Percentiles rank a stretch among this genome's conserved stretches.
phyloP scores from a whole-genome alignment of 2,888 invertebrate species.

The Mellilla xanthometata region DNA sequence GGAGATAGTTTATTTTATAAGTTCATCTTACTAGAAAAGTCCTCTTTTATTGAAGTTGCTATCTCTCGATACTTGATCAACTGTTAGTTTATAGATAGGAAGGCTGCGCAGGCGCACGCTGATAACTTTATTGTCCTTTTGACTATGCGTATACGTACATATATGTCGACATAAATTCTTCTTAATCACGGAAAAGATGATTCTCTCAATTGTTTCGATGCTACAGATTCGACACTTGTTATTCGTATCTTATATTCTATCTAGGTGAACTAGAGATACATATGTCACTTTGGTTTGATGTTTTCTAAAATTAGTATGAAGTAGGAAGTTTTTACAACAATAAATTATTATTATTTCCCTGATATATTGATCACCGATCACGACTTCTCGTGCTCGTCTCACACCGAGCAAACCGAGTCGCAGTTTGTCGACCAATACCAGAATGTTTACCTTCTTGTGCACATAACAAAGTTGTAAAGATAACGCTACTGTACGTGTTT shows the following conservation, averaged over 20 bases:
- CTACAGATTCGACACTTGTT: slow-evolving; percentile 45
- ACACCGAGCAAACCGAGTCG: neutral
- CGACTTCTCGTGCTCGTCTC: slow-evolving; percentile 6
- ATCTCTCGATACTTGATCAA: neutral
- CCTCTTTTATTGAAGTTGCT: neutral
- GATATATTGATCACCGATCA: too few species aligned
- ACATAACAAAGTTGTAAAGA: slow-evolving; percentile 22
- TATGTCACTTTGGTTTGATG: too few species aligned
- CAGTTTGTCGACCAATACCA: slow-evolving; percentile 12
- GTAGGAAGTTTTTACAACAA: too few species aligned
- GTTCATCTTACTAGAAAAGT: too few species aligned
- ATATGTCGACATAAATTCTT: slow-evolving; percentile 50
- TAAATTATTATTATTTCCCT: neutral
- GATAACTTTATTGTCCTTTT: slow-evolving; percentile 61
- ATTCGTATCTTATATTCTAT: slow-evolving; percentile 3
- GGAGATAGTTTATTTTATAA: too few species aligned
- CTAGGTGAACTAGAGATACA: too few species aligned
- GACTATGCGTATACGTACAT: too few species aligned
- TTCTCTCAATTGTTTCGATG: slow-evolving; percentile 18
- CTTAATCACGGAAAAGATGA: too few species aligned
- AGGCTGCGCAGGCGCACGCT: slow-evolving; percentile 36
- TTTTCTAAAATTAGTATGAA: too few species aligned
- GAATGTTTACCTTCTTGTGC: slow-evolving; percentile 19
- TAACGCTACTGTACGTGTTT: slow-evolving; percentile 44
- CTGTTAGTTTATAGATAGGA: neutral